Base-by-base conservation (phyloP, 2,113 vertebrate species). In the Phaetusa simplex region DNA sequence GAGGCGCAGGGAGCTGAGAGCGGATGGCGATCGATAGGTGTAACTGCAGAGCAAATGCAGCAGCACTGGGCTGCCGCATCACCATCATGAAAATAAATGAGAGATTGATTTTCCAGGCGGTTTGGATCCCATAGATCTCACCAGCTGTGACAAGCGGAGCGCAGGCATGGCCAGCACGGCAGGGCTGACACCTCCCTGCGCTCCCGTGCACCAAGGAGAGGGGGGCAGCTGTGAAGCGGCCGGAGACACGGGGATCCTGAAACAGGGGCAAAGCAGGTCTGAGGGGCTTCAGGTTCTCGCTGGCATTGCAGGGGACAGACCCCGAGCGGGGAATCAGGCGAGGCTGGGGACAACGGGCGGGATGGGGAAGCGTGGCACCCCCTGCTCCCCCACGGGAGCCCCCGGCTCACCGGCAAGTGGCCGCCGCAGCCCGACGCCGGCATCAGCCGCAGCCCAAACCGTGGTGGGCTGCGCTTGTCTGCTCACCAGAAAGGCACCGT, bases 371-470 rank as follows among this genome's bases (percentile, higher is more conserved):
- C 1, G 2, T 2, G 2, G 45, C 20, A 14, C 36, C n/a, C 4
- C 0, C 1, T 49, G 36, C 11, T 55, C 20, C 9, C 5, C 22
- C 1, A 0, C 0, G 1, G 15, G 42, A 71, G 8, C n/a, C 2
- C 12, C 34, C 0, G 0, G 14, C 11, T 47, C 12, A 1, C 47
- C 5, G 32, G 12, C 38, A 22, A 6, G 9, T 5, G 13, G 36
- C 42, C 34, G n/a, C n/a, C 6, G 3, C 29, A 29, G 12, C 42
- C 29, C n/a, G 5, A 42, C 8, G 4, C 69, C 0, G 0, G 26
- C 22, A 14, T 21, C 81, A 49, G 5, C n/a, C 3, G 0, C 61
- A 26, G 16, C 62, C 82, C 88, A 66, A 47, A 32, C 12, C 0
- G 0, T 1, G 2, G 38, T 6, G 50, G 89, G 88, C 22, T 2